Conservation (phyloP, 2,888 invertebrate genomes). For the Synanthedon myopaeformis region DNA sequence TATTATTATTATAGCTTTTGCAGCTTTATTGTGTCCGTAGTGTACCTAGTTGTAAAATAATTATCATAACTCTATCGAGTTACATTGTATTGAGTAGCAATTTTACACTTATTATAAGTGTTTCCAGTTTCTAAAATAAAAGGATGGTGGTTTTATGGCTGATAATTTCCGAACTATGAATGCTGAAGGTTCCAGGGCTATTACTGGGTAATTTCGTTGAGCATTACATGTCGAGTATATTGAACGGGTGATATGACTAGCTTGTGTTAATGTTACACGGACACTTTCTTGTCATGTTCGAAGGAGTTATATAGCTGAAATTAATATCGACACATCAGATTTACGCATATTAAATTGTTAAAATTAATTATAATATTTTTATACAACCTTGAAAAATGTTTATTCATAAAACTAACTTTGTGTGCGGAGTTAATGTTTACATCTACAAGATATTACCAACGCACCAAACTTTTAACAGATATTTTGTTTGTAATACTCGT, state of each 20-base stretch:
- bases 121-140: constrained; percentile 51
- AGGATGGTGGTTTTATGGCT: constrained; percentile 57
- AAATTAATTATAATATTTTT: too few species aligned
- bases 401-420: too few species aligned
- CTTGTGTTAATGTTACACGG: constrained; percentile 51
- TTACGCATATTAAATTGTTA: constrained; percentile 14
- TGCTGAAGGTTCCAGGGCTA: constrained; percentile 53
- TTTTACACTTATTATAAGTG: constrained; percentile 42
- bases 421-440: too few species aligned
- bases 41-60: constrained; percentile 24
- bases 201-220: constrained; percentile 58
- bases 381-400: too few species aligned
- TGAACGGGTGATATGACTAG: constrained; percentile 42
- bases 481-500: too few species aligned
- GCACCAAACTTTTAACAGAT: too few species aligned
- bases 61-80: constrained; percentile 16
- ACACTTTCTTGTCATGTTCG: constrained; percentile 48
- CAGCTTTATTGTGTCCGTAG: background rate
- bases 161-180: constrained; percentile 67
- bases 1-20: too few species aligned
- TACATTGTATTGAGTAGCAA: constrained; percentile 32
- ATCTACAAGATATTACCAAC: too few species aligned
- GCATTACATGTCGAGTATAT: constrained; percentile 49
- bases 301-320: constrained; percentile 29
- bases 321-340: constrained; percentile 15